Conservation (phyloP, 2,113 vertebrate species). For the Astatoreochromis straeleni region DNA sequence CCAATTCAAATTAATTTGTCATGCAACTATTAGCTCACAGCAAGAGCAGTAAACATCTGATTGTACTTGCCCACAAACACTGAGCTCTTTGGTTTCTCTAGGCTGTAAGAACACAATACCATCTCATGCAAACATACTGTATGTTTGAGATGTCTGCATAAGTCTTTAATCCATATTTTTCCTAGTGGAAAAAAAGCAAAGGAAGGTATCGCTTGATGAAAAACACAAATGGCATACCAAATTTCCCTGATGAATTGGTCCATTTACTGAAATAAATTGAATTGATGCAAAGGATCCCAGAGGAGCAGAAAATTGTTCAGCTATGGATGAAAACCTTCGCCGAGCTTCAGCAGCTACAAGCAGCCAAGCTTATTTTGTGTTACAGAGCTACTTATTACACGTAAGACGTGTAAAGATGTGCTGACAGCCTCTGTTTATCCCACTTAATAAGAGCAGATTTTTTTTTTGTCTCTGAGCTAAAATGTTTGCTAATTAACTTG, state of each 20-base stretch:
- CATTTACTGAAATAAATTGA: slow-evolving; percentile 72
- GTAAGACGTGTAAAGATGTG: slow-evolving; percentile 45
- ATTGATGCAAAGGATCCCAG: slow-evolving; percentile 66
- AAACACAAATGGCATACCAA: slow-evolving; percentile 54
- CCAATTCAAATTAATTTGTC: not conserved
- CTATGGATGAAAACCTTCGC: slow-evolving; percentile 52
- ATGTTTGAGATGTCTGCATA: slow-evolving; percentile 23
- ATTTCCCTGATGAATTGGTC: slow-evolving; percentile 67
- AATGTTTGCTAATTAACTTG: slow-evolving; percentile 43
- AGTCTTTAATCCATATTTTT: slow-evolving; percentile 46
- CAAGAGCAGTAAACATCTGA: slow-evolving; percentile 1
- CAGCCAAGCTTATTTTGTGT: slow-evolving; percentile 31
- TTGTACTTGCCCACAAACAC: not conserved
- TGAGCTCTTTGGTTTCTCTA: not conserved
- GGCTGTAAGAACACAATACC: not conserved
- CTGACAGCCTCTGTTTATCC: slow-evolving; percentile 45
- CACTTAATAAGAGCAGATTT: slow-evolving; percentile 14
- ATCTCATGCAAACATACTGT: not conserved
- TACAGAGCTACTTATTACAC: slow-evolving; percentile 27
- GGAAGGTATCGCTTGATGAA: slow-evolving; percentile 52
- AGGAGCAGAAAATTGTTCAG: slow-evolving; percentile 60
- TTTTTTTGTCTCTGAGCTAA: not conserved
- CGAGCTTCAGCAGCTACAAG: slow-evolving; percentile 27
- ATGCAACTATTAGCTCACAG: not conserved
- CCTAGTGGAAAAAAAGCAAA: not conserved